Evolutionary conservation across 2,888 invertebrate genomes (phyloP).

Genomic region (Plemyria rubiginata): DNA sequence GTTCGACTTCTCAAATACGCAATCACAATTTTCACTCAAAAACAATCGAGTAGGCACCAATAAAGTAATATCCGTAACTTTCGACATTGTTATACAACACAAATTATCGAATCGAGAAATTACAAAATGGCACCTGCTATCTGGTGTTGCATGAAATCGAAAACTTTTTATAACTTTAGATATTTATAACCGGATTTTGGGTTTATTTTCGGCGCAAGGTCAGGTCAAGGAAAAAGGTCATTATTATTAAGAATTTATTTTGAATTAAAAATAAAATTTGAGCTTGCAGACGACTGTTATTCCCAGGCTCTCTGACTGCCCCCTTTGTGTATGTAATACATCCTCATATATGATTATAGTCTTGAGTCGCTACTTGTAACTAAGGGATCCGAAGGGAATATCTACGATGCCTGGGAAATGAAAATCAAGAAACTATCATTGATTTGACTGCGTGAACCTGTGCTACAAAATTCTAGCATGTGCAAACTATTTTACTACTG

Average conservation of each 20-base stretch:
- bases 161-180: conserved; percentile 1
- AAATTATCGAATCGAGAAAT: conserved; percentile 23
- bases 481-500: too few relatives aligned
- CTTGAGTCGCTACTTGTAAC: too few relatives aligned
- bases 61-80: conserved; percentile 24
- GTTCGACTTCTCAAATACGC: conserved; percentile 18
- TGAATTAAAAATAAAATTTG: too few relatives aligned
- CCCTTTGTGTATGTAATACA: too few relatives aligned
- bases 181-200: conserved; percentile 1
- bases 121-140: conserved; percentile 23
- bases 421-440: too few relatives aligned
- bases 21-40: conserved; percentile 17
- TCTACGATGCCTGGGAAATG: too few relatives aligned
- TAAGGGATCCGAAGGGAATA: too few relatives aligned
- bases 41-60: conserved; percentile 7
- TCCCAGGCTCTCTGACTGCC: too few relatives aligned
- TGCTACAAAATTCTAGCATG: too few relatives aligned
- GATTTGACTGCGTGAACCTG: too few relatives aligned
- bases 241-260: not conserved
- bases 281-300: too few relatives aligned
- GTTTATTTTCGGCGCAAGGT: conserved; percentile 3
- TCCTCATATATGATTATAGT: too few relatives aligned
- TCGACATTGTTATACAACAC: conserved; percentile 28
- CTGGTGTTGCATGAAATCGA: conserved; percentile 16
- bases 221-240: conserved; percentile 16